Conservation (phyloP, 1,140 invertebrate species). For the Zaprionus vittiger region DNA sequence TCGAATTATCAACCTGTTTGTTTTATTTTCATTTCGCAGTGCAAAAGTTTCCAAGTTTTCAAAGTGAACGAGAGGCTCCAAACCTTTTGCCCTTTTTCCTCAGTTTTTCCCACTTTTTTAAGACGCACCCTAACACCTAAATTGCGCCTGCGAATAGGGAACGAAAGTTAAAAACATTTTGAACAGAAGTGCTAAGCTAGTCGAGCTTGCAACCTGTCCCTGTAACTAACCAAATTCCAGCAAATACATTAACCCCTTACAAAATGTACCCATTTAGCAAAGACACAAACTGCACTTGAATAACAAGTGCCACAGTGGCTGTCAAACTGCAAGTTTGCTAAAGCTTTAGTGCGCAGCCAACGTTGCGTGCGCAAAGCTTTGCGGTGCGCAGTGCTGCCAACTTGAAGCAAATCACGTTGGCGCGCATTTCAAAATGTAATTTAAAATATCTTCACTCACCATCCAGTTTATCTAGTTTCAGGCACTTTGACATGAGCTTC, state of each 20-base stretch:
- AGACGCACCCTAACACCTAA: too few relatives aligned
- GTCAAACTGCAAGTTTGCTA: slow-evolving; percentile 3
- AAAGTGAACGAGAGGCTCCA: too few relatives aligned
- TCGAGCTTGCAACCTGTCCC: neutral
- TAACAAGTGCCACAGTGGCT: neutral
- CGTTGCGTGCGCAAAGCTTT: slow-evolving; percentile 5
- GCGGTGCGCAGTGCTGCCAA: slow-evolving; percentile 26
- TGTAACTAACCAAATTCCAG: neutral
- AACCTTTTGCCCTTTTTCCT: too few relatives aligned
- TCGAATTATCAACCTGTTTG: too few relatives aligned
- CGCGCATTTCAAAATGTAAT: slow-evolving; percentile 5
- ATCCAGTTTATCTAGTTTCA: slow-evolving; percentile 64
- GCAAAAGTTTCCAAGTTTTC: too few relatives aligned
- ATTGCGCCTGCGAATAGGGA: too few relatives aligned
- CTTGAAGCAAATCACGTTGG: neutral
- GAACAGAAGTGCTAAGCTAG: neutral
- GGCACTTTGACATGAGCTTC: slow-evolving; percentile 79
- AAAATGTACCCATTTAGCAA: neutral
- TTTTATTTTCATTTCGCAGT: too few relatives aligned
- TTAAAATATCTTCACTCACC: slow-evolving; percentile 54
- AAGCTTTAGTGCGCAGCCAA: slow-evolving; percentile 15
- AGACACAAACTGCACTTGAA: slow-evolving; percentile 2
- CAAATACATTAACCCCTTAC: neutral
- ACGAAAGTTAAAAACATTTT: too few relatives aligned
- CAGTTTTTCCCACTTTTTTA: too few relatives aligned